Base-by-base conservation (phyloP, 2,888 invertebrate genomes). In the Platycnemis pennipes region DNA sequence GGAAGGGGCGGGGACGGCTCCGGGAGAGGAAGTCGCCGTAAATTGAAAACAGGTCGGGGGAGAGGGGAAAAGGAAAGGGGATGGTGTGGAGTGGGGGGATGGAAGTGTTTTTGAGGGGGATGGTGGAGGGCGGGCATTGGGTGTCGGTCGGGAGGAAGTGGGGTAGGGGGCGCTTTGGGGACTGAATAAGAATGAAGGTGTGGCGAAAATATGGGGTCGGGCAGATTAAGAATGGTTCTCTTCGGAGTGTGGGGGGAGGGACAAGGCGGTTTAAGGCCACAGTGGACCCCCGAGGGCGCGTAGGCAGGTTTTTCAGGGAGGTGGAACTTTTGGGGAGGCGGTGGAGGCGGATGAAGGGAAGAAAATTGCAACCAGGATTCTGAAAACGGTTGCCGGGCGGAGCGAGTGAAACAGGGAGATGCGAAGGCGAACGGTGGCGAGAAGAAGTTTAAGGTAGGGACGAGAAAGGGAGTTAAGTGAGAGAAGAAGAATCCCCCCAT, bases 111-210 rank as follows among this genome's bases (percentile, higher is more conserved):
- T 11, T 11, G 49, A 16, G 22, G 8, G 63, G 63, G n/a, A 63
- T 22, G 63, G 2, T 1, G 26, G n/a, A 63, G 63, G n/a, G 63
- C 5, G 63, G n/a, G n/a, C 31, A 37, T 37, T 31, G 77, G 77
- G 77, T 77, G 37, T 77, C 77, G 37, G 77, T 8, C 63, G 19
- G 63, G 19, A 77, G 77, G 37, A 16, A 77, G 77, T 11, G 77
- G 37, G 11, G 77, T 37, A 37, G 69, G 37, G 77, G 37, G 77
- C 11, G 77, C 37, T 37, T 11, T 37, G 77, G 77, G 77, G 37
- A 77, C 77, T 77, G 77, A 91, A 91, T 91, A 91, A 91, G 91
- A 91, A 91, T 91, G 91, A 91, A 91, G 91, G 91, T 63, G 91
- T n/a, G 63, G 91, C 31, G 63, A 91, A 91, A 91, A 91, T 91